Evolutionary conservation across 2,113 vertebrate genomes (phyloP).

Genomic region (Cyprinodon tularosa): DNA sequence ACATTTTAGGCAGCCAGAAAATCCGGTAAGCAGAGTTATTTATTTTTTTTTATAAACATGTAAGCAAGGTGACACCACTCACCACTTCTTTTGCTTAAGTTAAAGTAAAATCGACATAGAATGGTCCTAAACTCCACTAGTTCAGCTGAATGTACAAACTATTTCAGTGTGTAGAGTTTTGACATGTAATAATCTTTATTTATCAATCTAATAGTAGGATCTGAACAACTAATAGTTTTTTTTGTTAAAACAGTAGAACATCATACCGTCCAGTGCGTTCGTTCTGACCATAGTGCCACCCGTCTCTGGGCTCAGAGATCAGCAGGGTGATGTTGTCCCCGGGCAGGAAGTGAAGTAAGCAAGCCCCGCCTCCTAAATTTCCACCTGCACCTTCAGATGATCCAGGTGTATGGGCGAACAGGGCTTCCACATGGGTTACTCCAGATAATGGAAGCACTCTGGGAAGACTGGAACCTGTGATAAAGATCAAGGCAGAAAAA

Average conservation of each 20-base stretch:
- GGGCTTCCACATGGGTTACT: slow-evolving; percentile 70
- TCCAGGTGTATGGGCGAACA: slow-evolving; percentile 76
- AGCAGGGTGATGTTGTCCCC: slow-evolving; percentile 82
- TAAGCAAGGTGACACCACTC: background rate
- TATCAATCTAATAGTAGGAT: no score
- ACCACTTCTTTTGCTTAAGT: background rate
- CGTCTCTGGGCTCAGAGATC: slow-evolving; percentile 85
- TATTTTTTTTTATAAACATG: background rate
- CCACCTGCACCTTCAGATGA: slow-evolving; percentile 42
- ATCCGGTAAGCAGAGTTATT: background rate
- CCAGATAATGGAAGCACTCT: slow-evolving; percentile 76
- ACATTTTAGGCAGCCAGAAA: background rate
- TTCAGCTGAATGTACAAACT: no score
- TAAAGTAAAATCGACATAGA: background rate
- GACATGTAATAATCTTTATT: no score
- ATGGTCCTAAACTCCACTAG: no score
- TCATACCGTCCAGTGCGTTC: slow-evolving; percentile 82
- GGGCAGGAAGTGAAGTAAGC: slow-evolving; percentile 81
- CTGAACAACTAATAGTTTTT: background rate
- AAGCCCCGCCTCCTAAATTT: slow-evolving; percentile 63
- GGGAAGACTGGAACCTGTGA: slow-evolving; percentile 80
- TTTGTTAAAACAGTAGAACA: background rate
- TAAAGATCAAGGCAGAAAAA: background rate
- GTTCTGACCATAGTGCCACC: slow-evolving; percentile 88
- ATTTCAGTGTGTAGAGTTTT: no score